phyloP scores from a whole-genome alignment of 2,888 invertebrate species.

The Choristoneura rosaceana region DNA sequence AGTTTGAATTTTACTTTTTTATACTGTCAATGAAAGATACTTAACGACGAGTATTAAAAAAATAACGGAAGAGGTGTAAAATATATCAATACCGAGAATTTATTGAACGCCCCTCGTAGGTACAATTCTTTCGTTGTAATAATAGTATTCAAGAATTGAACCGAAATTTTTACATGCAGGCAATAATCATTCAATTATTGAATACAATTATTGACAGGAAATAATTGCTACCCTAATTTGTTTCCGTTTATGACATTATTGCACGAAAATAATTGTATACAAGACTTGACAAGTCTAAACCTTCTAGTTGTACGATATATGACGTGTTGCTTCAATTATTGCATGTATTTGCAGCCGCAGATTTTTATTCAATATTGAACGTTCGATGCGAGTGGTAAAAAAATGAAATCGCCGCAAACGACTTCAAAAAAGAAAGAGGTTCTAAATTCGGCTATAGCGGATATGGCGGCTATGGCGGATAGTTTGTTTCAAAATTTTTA shows the following conservation, averaged over 20 bases:
- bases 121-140: neutral
- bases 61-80: too few relatives aligned
- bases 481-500: too few relatives aligned
- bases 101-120: too few relatives aligned
- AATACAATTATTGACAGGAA: neutral
- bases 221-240: conserved; percentile 1
- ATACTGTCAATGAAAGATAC: too few relatives aligned
- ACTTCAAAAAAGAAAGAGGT: too few relatives aligned
- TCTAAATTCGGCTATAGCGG: too few relatives aligned
- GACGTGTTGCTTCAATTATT: conserved; percentile 4
- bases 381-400: neutral
- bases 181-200: neutral
- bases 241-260: neutral
- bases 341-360: neutral
- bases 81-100: too few relatives aligned
- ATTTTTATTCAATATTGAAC: neutral
- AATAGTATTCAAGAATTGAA: neutral
- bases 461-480: too few relatives aligned
- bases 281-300: neutral
- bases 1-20: too few relatives aligned
- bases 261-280: neutral
- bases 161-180: neutral
- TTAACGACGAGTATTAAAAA: too few relatives aligned
- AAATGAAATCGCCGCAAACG: too few relatives aligned
- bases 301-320: neutral